These are phyloP conservation scores for Calosoma granatense DNA, from an alignment of 1,140 invertebrate species.

Conservation along the genomic window DNA sequence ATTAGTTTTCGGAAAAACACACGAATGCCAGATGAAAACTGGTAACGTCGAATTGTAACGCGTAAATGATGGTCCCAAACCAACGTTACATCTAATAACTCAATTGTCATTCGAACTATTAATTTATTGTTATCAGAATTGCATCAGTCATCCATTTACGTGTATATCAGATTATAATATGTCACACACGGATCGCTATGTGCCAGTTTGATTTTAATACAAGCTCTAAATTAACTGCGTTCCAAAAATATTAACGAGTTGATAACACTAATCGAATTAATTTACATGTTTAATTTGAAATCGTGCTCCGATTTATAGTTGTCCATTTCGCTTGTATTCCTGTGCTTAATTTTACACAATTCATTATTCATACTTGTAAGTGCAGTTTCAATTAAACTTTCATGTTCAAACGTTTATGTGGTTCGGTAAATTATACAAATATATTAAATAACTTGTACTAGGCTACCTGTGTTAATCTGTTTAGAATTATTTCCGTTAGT, in stretches of 20 bases:
- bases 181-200: background rate
- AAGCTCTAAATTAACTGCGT: background rate
- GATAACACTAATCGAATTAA: slow-evolving; percentile 8
- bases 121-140: slow-evolving; percentile 9
- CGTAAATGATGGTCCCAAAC: background rate
- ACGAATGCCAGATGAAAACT: background rate
- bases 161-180: slow-evolving; percentile 1
- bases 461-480: too few species aligned
- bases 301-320: too few species aligned
- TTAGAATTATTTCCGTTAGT: too few species aligned
- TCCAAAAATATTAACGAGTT: slow-evolving; percentile 3
- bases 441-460: too few species aligned
- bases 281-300: slow-evolving; percentile 1
- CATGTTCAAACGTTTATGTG: too few species aligned
- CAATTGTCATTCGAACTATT: slow-evolving; percentile 4
- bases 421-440: too few species aligned
- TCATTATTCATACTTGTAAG: too few species aligned
- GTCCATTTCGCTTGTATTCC: too few species aligned
- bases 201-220: background rate
- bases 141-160: slow-evolving; percentile 2
- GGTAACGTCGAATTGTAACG: background rate
- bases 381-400: too few species aligned
- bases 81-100: slow-evolving; percentile 7
- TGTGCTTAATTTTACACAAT: too few species aligned
- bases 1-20: background rate